These are phyloP conservation scores for Saccostrea cuccullata DNA, from an alignment of 1,140 invertebrate genomes.

Conservation along the genomic window DNA sequence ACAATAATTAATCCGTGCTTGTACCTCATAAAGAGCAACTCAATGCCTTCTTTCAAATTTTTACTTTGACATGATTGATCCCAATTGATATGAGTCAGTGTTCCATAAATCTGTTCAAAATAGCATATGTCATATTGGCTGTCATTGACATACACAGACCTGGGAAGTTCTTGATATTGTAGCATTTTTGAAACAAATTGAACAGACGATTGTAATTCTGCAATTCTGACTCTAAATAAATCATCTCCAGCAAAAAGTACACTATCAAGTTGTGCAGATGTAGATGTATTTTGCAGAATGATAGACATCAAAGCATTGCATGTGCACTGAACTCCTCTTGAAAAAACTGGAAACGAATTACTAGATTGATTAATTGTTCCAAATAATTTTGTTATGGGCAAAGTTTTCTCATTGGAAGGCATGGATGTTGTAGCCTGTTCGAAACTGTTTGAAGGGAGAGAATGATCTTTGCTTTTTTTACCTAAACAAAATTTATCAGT, in stretches of 20 bases:
- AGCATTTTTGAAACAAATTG: slow-evolving; percentile 36
- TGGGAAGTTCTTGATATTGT: slow-evolving; percentile 35
- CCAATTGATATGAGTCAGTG: slow-evolving; percentile 28
- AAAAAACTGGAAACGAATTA: slow-evolving; percentile 20
- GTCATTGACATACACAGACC: background rate
- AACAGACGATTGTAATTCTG: slow-evolving; percentile 25
- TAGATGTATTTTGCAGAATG: background rate
- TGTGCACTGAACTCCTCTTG: slow-evolving; percentile 30
- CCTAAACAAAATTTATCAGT: background rate
- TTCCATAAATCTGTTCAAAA: slow-evolving; percentile 14
- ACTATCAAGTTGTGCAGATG: slow-evolving; percentile 1
- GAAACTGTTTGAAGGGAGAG: no score
- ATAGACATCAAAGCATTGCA: slow-evolving; percentile 37
- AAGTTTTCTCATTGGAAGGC: no score
- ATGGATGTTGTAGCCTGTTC: no score
- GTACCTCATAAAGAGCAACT: background rate
- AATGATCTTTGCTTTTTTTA: background rate
- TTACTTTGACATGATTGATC: background rate
- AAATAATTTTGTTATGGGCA: background rate
- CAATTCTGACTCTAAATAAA: slow-evolving; percentile 10
- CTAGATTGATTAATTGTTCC: slow-evolving; percentile 31
- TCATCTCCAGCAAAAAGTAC: slow-evolving; percentile 29
- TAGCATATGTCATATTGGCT: background rate
- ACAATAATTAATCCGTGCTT: slow-evolving; percentile 37
- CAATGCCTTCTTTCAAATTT: slow-evolving; percentile 18